A percentile compares a stretch with the other conserved stretches of the same genome.
These are phyloP conservation scores for Hafferia zeledoni DNA, from an alignment of 2,797 vertebrate species.

Conservation along the genomic window DNA sequence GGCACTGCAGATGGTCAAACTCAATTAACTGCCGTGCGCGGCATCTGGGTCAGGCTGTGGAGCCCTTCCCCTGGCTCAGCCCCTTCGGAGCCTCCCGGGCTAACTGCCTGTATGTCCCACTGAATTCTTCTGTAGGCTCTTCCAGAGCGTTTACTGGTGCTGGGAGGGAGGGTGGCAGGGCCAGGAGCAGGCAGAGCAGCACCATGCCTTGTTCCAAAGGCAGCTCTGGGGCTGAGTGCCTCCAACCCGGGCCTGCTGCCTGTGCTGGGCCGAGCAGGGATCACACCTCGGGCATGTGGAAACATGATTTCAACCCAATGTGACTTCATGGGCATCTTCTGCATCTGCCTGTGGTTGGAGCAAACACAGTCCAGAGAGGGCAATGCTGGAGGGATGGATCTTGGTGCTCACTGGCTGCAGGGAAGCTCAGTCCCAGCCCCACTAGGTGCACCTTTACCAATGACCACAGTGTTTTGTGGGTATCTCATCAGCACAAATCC, in stretches of 20 bases:
- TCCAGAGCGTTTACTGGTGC: background rate
- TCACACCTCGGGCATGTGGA: fast-evolving
- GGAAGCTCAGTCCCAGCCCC: no score
- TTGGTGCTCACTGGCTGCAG: background rate
- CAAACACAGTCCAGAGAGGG: background rate
- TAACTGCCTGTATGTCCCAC: background rate
- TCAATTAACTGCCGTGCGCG: background rate
- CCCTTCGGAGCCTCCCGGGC: background rate
- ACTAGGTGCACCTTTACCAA: no score
- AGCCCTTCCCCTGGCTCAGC: background rate
- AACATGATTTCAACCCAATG: fast-evolving
- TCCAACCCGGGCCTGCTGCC: fast-evolving
- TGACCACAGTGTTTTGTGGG: background rate
- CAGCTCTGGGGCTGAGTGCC: background rate
- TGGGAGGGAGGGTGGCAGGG: background rate
- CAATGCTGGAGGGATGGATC: fast-evolving
- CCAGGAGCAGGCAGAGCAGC: background rate
- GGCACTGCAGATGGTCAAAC: background rate
- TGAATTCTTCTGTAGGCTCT: background rate
- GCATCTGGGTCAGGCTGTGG: slow-evolving; percentile 1
- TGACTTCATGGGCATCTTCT: background rate
- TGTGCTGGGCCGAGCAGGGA: background rate
- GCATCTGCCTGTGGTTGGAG: background rate
- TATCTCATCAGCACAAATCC: background rate
- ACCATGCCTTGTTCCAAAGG: fast-evolving